Evolutionary conservation across 2,797 vertebrate species (phyloP), one percentile per base, ranked within the genome.

Genomic region (Nothura maculosa): DNA sequence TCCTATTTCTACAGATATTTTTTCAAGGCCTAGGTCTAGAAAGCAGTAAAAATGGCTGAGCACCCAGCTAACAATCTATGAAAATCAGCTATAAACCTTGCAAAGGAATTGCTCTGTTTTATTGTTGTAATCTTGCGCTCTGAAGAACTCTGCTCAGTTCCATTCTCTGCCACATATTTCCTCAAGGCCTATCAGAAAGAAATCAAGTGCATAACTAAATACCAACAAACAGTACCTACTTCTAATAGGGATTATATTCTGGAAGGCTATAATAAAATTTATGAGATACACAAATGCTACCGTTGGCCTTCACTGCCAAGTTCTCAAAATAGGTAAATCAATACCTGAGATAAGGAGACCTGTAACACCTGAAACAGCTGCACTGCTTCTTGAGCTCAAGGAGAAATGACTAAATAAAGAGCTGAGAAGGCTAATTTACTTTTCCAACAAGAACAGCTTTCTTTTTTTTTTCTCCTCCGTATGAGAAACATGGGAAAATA

Each of bases 401-500:
- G 45, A 89, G 25, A 89, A 87, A 75, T 52, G 28, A 68, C 62
- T 91, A 69, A 93, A 58, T 27, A 75, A 93, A 69, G 10, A 68
- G 13, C 30, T 92, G 61, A 85, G 48, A 76, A 67, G 66, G 45
- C 25, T 9, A 63, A 87, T 45, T 74, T 34, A 54, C 14, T 89
- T 83, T 81, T 75, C 73, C 34, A 63, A 45, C 9, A 81, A 69
- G 87, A 70, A 3, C 11, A 85, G n/a, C 2, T 0, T n/a, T 45
- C 70, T 28, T 80, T 42, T 43, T 74, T 48, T 48, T 47, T 47
- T 10, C 38, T 43, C 47, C 47, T 48, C 21, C 38, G 36, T 62
- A 69, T 0, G 6, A 57, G 72, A 64, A 87, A 61, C 18, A 18
- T 52, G 42, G 21, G 75, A 6, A 17, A 73, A 17, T 55, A 47